Percentiles rank a stretch among this genome's conserved stretches.
These are phyloP conservation scores for Melitaea cinxia DNA, from an alignment of 1,140 invertebrate genomes.

Conservation along the genomic window DNA sequence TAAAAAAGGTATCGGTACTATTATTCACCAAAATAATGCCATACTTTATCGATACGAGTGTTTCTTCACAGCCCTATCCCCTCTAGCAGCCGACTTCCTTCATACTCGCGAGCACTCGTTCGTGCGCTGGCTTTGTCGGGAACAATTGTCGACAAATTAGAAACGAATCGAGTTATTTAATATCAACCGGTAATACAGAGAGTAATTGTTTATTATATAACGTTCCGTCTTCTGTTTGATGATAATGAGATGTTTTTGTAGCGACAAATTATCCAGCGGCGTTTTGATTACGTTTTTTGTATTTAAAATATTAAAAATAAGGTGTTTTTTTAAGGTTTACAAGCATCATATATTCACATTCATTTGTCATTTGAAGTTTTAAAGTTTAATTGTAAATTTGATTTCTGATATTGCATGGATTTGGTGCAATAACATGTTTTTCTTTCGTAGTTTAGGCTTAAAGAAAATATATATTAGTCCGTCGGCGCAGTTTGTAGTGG, in stretches of 20 bases:
- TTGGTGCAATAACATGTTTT: too few species aligned
- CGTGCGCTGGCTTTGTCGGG: slow-evolving; percentile 78
- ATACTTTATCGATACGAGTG: background rate
- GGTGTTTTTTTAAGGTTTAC: too few species aligned
- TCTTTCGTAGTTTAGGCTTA: too few species aligned
- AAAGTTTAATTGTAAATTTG: too few species aligned
- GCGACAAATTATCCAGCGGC: background rate
- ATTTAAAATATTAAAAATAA: background rate
- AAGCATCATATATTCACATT: too few species aligned
- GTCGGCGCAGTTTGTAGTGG: too few species aligned
- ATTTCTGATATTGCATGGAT: too few species aligned
- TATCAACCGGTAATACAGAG: slow-evolving; percentile 72
- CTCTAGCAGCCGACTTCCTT: slow-evolving; percentile 76
- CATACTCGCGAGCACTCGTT: slow-evolving; percentile 80
- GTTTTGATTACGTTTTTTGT: background rate
- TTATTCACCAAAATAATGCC: background rate
- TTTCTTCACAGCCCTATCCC: slow-evolving; percentile 46
- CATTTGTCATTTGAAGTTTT: too few species aligned
- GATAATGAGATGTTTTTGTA: slow-evolving; percentile 24
- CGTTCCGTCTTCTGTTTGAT: slow-evolving; percentile 34
- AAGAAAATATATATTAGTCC: too few species aligned
- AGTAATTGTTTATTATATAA: slow-evolving; percentile 69
- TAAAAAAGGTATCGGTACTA: background rate
- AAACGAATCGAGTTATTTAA: slow-evolving; percentile 82
- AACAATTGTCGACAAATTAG: slow-evolving; percentile 81